Evolutionary conservation across 2,888 invertebrate species (phyloP).

Genomic region (Odontocolon sp.): DNA sequence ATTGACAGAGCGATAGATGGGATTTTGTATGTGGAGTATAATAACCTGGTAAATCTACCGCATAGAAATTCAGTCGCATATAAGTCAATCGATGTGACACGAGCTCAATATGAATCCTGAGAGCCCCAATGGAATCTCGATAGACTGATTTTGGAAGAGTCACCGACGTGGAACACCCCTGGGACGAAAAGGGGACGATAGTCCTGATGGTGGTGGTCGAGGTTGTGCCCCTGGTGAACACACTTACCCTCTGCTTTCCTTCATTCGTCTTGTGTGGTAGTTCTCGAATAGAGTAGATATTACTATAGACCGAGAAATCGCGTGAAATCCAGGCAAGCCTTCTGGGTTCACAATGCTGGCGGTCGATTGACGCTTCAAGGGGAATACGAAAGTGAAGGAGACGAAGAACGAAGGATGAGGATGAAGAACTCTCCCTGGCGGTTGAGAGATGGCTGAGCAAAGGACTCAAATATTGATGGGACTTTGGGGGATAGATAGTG

Average conservation of each 20-base stretch:
- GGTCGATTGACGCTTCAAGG: slow-evolving; percentile 47
- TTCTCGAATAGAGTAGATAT: background rate
- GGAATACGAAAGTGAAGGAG: slow-evolving; percentile 46
- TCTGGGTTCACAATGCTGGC: slow-evolving; percentile 9
- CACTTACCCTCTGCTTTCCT: background rate
- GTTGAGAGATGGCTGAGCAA: slow-evolving; percentile 6
- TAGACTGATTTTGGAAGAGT: background rate
- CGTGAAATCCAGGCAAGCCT: slow-evolving; percentile 10
- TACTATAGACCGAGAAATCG: slow-evolving; percentile 7
- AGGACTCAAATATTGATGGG: slow-evolving; percentile 44
- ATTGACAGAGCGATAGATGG: too few species aligned
- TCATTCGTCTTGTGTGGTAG: background rate
- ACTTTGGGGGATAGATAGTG: background rate
- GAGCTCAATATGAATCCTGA: background rate
- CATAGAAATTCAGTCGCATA: background rate
- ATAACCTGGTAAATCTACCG: background rate
- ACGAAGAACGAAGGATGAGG: background rate
- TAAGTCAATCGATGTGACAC: background rate
- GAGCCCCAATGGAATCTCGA: background rate
- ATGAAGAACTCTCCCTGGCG: background rate
- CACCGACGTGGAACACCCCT: background rate
- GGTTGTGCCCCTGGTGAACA: background rate
- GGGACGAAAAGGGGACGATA: background rate
- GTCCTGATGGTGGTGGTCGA: background rate
- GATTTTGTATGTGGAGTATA: too few species aligned